Conservation (phyloP, 2,888 invertebrate genomes). For the Sacculina carcini region DNA sequence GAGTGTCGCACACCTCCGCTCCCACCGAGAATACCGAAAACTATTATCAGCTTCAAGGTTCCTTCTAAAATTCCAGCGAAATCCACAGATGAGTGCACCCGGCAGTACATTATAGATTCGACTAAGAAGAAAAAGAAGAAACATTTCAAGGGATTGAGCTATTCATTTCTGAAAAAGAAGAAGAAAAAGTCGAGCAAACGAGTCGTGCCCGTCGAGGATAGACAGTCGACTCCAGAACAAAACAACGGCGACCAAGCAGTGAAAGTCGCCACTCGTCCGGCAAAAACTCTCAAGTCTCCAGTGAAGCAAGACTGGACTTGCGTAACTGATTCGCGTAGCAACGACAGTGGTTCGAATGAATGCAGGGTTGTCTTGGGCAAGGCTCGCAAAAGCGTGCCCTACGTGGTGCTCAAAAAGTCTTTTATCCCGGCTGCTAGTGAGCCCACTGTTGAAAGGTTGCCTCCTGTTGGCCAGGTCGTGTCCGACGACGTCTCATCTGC, state of each 20-base stretch:
- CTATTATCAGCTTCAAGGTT: no score
- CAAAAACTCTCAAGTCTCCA: background rate
- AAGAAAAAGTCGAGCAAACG: conserved; percentile 7
- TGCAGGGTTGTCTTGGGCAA: no score
- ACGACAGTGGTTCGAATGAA: no score
- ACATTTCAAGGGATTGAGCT: conserved; percentile 13
- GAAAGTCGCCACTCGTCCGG: background rate
- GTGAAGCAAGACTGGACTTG: no score
- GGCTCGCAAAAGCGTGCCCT: background rate
- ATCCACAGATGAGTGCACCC: no score
- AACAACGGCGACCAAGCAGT: background rate
- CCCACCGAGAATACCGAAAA: no score
- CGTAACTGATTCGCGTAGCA: no score
- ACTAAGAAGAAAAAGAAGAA: conserved; percentile 13
- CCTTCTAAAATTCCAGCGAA: no score
- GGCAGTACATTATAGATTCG: no score
- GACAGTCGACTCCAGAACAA: background rate
- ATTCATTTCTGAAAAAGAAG: conserved; percentile 12
- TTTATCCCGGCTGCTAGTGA: background rate
- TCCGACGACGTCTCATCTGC: background rate
- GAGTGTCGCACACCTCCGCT: no score
- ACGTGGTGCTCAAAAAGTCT: background rate
- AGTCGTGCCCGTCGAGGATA: background rate
- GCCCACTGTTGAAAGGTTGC: no score
- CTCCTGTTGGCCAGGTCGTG: background rate